phyloP scores from a whole-genome alignment of 2,797 vertebrate species.

The Odontamblyopus lacepedii region DNA sequence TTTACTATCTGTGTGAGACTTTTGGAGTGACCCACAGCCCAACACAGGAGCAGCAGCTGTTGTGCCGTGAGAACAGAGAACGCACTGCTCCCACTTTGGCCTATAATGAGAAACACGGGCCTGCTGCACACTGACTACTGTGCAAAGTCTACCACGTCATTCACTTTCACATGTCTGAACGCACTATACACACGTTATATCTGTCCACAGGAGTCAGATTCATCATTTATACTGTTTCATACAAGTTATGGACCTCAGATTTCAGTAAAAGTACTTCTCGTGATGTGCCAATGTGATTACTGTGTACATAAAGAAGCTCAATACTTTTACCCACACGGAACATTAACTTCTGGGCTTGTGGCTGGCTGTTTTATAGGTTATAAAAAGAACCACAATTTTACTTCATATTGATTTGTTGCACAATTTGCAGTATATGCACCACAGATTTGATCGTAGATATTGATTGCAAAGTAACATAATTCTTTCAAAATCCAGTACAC shows the following conservation, averaged over 20 bases:
- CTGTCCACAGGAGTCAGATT: slow-evolving; percentile 36
- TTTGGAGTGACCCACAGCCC: neutral
- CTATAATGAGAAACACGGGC: slow-evolving; percentile 8
- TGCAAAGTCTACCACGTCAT: neutral
- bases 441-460: neutral
- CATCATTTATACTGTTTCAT: slow-evolving; percentile 20
- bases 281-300: slow-evolving; percentile 47
- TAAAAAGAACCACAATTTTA: slow-evolving; percentile 14
- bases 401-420: slow-evolving; percentile 19
- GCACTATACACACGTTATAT: neutral
- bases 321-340: neutral
- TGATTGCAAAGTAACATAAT: neutral
- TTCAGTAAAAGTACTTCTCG: slow-evolving; percentile 43
- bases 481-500: neutral
- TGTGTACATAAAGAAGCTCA: slow-evolving; percentile 8
- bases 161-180: slow-evolving; percentile 7
- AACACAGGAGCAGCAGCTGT: neutral
- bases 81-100: slow-evolving; percentile 10
- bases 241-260: neutral
- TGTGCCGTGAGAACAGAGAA: slow-evolving; percentile 12
- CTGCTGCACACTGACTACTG: slow-evolving; percentile 10
- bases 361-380: slow-evolving; percentile 18
- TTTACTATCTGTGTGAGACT: neutral
- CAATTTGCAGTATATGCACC: slow-evolving; percentile 8
- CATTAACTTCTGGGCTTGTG: slow-evolving; percentile 8